Percentiles rank a stretch among this genome's conserved stretches.
These are phyloP conservation scores for Cephonodes hylas DNA, from an alignment of 2,888 invertebrate species.

Conservation along the genomic window DNA sequence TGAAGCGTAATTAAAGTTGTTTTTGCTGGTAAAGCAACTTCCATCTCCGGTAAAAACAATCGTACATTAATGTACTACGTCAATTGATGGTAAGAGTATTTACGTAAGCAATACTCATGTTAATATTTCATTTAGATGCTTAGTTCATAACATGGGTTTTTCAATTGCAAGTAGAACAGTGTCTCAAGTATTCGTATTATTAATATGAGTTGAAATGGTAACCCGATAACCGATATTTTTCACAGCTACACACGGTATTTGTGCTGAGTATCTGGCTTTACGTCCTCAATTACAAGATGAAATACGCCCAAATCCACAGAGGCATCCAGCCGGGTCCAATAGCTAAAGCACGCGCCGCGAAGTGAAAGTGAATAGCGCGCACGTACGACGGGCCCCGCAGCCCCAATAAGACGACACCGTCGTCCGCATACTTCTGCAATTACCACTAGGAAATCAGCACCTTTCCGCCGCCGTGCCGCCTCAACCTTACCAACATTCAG, in stretches of 20 bases:
- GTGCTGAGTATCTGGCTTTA: conserved; percentile 10
- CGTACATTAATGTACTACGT: not conserved
- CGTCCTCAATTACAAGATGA: conserved; percentile 45
- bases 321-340: conserved; percentile 49
- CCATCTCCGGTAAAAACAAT: conserved; percentile 14
- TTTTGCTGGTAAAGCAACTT: not conserved
- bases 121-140: not conserved
- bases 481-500: conserved; percentile 33
- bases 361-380: conserved; percentile 78
- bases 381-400: conserved; percentile 69
- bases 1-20: not conserved
- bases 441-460: conserved; percentile 77
- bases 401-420: conserved; percentile 78
- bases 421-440: conserved; percentile 79
- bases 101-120: not conserved
- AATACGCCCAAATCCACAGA: conserved; percentile 45
- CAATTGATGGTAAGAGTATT: not conserved
- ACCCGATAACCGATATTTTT: not conserved
- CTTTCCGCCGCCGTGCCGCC: conserved; percentile 54
- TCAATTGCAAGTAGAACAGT: not conserved
- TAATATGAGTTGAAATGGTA: not conserved
- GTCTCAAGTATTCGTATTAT: not conserved
- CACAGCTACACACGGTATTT: not conserved
- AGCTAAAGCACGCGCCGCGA: conserved; percentile 64
- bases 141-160: not conserved